A percentile compares a stretch with the other conserved stretches of the same genome.
phyloP scores from a whole-genome alignment of 2,113 vertebrate genomes.

The Podarcis raffonei region DNA sequence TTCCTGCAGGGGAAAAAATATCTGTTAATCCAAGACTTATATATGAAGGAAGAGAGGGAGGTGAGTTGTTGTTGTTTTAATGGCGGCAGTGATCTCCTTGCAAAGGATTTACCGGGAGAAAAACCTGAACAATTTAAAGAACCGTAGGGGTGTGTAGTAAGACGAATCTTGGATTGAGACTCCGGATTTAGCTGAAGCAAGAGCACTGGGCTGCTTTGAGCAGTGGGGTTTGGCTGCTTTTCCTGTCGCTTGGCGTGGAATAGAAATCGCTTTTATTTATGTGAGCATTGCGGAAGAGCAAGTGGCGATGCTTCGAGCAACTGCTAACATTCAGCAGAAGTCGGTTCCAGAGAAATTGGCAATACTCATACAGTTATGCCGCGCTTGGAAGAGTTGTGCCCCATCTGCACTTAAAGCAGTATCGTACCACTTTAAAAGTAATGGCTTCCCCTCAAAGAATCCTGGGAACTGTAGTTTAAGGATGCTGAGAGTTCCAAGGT shows the following conservation, averaged over 20 bases:
- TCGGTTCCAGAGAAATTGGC: not conserved
- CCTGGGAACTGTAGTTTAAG: too few relatives aligned
- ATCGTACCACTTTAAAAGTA: too few relatives aligned
- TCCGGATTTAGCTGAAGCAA: not conserved
- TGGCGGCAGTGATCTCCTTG: not conserved
- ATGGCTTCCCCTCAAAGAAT: too few relatives aligned
- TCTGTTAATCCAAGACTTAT: not conserved
- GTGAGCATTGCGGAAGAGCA: not conserved
- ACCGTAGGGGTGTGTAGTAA: not conserved
- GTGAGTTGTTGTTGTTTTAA: not conserved
- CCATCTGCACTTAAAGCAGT: too few relatives aligned
- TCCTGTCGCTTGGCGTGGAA: not conserved
- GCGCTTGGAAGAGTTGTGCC: too few relatives aligned
- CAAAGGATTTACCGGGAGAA: not conserved
- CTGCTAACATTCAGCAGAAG: not conserved
- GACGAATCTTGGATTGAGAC: not conserved
- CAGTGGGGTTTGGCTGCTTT: not conserved
- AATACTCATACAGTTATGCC: too few relatives aligned
- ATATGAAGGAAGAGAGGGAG: not conserved
- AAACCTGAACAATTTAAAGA: not conserved
- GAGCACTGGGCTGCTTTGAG: not conserved
- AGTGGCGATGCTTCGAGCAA: not conserved
- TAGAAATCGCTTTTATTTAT: not conserved
- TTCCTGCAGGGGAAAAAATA: not conserved
- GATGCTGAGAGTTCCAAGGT: too few relatives aligned